Evolutionary conservation across 64 coral and sea anemone genomes (phyloP).

Genomic region (Anthopleura sola): DNA sequence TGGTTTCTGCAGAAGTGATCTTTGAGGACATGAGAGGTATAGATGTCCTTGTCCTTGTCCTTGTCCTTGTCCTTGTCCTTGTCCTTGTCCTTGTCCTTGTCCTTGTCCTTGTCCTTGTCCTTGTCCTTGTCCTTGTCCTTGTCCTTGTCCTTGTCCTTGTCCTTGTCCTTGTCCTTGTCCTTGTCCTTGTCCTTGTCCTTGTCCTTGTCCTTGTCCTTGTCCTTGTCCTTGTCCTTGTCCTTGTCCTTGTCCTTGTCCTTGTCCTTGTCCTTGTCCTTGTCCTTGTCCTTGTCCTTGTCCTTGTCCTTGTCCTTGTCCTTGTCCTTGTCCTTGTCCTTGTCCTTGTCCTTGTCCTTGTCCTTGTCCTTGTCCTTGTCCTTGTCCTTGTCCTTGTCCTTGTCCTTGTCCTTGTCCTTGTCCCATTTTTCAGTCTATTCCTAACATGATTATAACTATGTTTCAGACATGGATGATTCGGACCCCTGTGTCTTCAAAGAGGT

Average conservation of each 20-base stretch:
- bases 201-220: neutral
- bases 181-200: too few relatives aligned
- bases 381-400: too few relatives aligned
- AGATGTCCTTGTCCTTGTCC: neutral
- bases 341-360: neutral
- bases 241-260: neutral
- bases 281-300: too few relatives aligned
- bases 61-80: neutral
- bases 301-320: neutral
- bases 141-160: neutral
- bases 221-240: neutral
- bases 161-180: neutral
- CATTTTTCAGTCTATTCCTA: neutral
- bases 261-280: neutral
- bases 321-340: neutral
- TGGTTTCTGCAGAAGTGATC: slow-evolving; percentile 93
- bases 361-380: neutral
- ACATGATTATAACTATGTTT: too few relatives aligned
- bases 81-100: neutral
- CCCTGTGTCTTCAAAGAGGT: slow-evolving; percentile 75
- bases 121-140: too few relatives aligned
- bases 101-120: neutral
- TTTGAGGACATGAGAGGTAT: slow-evolving; percentile 82
- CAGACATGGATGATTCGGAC: slow-evolving; percentile 58
- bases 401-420: too few relatives aligned